Evolutionary conservation across 1,140 invertebrate genomes (phyloP), one percentile per base, ranked within the genome.

Genomic region (Zaprionus ornatus): DNA sequence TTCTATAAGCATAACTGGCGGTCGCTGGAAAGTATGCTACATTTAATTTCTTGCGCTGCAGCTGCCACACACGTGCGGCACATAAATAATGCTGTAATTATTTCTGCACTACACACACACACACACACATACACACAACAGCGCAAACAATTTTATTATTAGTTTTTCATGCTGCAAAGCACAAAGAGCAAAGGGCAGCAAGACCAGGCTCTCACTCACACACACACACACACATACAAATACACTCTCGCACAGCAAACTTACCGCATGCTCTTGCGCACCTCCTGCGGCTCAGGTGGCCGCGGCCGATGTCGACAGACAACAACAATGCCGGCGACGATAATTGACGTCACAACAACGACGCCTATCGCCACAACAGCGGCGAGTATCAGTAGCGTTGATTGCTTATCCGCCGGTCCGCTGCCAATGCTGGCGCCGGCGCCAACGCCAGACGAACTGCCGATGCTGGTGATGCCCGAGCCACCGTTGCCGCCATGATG

Each of bases 291-390:
- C 80, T 92, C 91, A 88, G 92, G 92, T 92, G 92, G 92, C 56
- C 91, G 82, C 73, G 92, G 92, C 64, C 92, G 74, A 83, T 92
- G 91, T 68, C 87, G 83, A 61, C 92, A 93, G 66, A 92, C 91
- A 73, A 92, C 92, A 25, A 92, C 92, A 62, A 92, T 91, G 64
- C 91, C 91, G 54, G 91, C 91, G 25, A 93, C 92, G 74, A 93
- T 91, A 92, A 93, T 92, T 90, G 92, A 92, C 91, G 92, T 91
- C 80, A 92, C 88, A 71, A 92, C 80, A 65, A 93, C 91, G 74
- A 86, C 92, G 76, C 91, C 92, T 76, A 91, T 92, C 72, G 91
- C 91, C 77, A 93, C 83, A 32, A 92, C 81, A 40, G 92, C 88
- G 69, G 92, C 92, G 7, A 93, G 74, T 65, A 93, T 91, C 61